Evolutionary conservation across 1,140 invertebrate genomes (phyloP).

Genomic region (Ceratina calcarata): DNA sequence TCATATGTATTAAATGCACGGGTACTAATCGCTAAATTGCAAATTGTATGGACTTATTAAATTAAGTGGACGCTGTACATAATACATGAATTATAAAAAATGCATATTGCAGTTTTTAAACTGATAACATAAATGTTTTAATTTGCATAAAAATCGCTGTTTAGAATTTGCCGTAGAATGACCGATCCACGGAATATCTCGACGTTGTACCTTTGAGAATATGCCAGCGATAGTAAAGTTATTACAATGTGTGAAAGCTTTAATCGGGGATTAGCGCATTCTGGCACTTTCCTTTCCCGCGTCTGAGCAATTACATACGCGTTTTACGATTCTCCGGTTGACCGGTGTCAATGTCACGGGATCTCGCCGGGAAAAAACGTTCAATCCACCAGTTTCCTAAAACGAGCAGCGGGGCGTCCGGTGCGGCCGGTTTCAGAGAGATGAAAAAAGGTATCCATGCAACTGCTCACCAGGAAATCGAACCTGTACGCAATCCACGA

Average conservation of each 20-base stretch:
- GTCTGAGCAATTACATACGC: slow-evolving; percentile 13
- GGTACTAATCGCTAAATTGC: too few species aligned
- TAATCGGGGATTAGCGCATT: slow-evolving; percentile 19
- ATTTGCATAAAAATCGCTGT: too few species aligned
- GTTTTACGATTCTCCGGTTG: background rate
- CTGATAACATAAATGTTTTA: too few species aligned
- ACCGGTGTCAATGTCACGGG: background rate
- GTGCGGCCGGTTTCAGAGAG: background rate
- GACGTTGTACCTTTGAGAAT: background rate
- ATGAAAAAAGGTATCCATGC: background rate
- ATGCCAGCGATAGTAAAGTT: background rate
- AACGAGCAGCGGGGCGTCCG: background rate
- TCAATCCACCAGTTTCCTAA: background rate
- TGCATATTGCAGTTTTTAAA: too few species aligned
- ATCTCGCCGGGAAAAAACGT: background rate
- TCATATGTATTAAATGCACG: too few species aligned
- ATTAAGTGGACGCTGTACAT: too few species aligned
- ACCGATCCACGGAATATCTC: too few species aligned
- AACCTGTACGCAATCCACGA: slow-evolving; percentile 2
- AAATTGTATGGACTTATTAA: too few species aligned
- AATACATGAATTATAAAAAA: too few species aligned
- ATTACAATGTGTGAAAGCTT: slow-evolving; percentile 42
- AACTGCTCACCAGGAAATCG: slow-evolving; percentile 1
- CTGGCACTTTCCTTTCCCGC: slow-evolving; percentile 10
- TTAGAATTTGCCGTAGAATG: too few species aligned